phyloP scores from a whole-genome alignment of 2,113 vertebrate species.

The Eretmodus cyanostictus region DNA sequence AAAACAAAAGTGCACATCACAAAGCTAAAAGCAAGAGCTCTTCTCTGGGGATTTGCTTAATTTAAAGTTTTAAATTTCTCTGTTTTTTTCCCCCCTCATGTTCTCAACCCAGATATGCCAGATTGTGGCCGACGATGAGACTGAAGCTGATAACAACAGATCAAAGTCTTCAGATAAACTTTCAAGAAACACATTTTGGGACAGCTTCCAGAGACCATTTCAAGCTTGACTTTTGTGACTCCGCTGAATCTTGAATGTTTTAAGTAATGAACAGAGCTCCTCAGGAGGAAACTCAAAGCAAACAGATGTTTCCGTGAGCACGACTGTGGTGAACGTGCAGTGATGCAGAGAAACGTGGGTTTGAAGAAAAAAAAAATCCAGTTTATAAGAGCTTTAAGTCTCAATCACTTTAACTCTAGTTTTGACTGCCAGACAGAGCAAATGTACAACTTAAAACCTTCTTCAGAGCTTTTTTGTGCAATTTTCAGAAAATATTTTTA shows the following conservation, averaged over 20 bases:
- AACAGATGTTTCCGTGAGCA: background rate
- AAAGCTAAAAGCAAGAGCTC: background rate
- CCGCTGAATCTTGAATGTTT: fast-evolving
- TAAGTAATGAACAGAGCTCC: fast-evolving
- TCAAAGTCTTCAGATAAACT: background rate
- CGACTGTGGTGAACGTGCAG: fast-evolving
- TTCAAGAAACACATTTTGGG: background rate
- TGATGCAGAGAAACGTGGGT: background rate
- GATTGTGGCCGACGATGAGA: fast-evolving
- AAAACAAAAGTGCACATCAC: background rate
- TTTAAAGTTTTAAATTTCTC: background rate
- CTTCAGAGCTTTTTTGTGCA: background rate
- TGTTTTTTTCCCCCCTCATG: fast-evolving
- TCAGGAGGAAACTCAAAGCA: background rate
- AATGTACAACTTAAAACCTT: background rate
- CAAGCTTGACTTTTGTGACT: background rate
- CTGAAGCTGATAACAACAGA: background rate
- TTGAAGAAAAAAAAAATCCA: too few relatives aligned
- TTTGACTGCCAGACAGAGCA: background rate
- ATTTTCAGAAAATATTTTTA: background rate
- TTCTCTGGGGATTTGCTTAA: background rate
- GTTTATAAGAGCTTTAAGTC: background rate
- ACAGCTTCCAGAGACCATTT: background rate
- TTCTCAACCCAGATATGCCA: background rate
- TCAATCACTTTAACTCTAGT: background rate